These are phyloP conservation scores for Propithecus perrieri DNA, from an alignment of 2,797 vertebrate species.

Conservation along the genomic window DNA sequence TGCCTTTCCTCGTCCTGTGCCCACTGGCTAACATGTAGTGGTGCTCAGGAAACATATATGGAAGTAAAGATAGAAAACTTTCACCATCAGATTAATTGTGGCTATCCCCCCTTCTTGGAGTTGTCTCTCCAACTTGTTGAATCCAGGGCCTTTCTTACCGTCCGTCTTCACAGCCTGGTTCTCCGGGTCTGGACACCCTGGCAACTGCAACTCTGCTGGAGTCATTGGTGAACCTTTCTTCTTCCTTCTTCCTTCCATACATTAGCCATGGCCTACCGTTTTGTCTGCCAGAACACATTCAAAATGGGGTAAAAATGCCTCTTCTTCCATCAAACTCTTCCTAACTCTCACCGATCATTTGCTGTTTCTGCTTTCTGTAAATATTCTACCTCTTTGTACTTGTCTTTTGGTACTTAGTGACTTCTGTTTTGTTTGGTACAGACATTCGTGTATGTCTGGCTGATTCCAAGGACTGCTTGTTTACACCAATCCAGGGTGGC, in stretches of 20 bases:
- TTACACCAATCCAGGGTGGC: background rate
- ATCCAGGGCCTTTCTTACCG: background rate
- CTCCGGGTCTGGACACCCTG: background rate
- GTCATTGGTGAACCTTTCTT: background rate
- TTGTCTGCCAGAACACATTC: background rate
- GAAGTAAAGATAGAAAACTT: background rate
- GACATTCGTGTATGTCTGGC: background rate
- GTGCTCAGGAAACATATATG: background rate
- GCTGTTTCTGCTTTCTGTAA: background rate
- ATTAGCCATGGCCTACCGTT: background rate
- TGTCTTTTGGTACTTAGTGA: background rate
- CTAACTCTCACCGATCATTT: background rate
- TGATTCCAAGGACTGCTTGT: background rate
- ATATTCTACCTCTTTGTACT: background rate
- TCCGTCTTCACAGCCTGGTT: background rate
- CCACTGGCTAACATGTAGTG: rapidly evolving
- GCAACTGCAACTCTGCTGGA: background rate
- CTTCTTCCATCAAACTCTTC: background rate
- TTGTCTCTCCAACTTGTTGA: background rate
- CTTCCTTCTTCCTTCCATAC: background rate
- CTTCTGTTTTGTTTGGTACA: background rate
- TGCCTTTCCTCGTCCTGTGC: background rate
- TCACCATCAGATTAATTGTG: background rate
- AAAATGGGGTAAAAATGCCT: background rate
- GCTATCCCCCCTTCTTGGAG: background rate